These are phyloP conservation scores for Podarcis muralis DNA, from an alignment of 2,113 vertebrate genomes.

Conservation along the genomic window DNA sequence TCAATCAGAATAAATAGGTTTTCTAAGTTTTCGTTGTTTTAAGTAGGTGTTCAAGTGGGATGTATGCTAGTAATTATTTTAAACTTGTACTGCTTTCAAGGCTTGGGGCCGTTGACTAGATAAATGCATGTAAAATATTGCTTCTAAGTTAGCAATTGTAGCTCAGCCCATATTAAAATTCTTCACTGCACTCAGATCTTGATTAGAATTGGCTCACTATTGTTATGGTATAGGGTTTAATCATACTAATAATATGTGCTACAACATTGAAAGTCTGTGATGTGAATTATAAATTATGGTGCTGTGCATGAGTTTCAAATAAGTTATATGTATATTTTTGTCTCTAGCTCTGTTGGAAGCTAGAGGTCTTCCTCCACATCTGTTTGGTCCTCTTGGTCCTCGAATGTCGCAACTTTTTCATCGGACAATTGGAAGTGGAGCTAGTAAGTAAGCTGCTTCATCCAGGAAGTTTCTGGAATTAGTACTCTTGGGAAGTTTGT, in stretches of 20 bases:
- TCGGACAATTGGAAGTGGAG: slow-evolving; percentile 98
- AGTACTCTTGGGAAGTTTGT: slow-evolving; percentile 36
- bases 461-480: slow-evolving; percentile 44
- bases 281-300: background rate
- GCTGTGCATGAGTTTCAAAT: background rate
- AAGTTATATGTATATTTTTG: slow-evolving; percentile 43
- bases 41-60: background rate
- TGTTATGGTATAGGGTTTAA: background rate
- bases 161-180: background rate
- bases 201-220: background rate
- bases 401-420: slow-evolving; percentile 99
- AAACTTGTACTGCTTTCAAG: background rate
- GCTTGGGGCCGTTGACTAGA: background rate
- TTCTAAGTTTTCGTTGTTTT: background rate
- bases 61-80: background rate
- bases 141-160: background rate
- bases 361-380: slow-evolving; percentile 97
- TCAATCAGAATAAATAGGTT: background rate
- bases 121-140: background rate
- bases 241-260: background rate
- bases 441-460: slow-evolving; percentile 86
- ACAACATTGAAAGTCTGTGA: background rate
- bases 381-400: slow-evolving; percentile 97
- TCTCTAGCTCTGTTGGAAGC: slow-evolving; percentile 93
- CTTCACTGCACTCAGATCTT: background rate